Conservation (phyloP, 2,113 vertebrate species). For the Larimichthys polyactis region DNA sequence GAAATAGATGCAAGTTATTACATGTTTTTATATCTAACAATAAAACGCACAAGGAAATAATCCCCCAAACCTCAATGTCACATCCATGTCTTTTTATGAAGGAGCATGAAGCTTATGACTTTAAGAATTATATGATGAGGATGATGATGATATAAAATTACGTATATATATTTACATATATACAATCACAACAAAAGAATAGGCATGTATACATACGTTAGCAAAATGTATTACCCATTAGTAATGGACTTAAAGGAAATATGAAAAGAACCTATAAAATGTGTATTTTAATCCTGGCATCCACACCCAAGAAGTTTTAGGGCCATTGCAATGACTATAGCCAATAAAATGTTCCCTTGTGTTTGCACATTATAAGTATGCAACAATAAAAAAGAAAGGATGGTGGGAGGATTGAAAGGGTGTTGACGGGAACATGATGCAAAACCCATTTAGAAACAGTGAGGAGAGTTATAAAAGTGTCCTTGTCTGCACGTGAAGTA, state of each 20-base stretch:
- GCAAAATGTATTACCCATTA: background rate
- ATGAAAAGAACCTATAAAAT: constrained; percentile 13
- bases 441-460: constrained; percentile 5
- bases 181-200: background rate
- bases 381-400: constrained; percentile 52
- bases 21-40: too few species aligned
- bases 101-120: background rate
- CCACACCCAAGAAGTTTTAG: constrained; percentile 59
- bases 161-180: too few species aligned
- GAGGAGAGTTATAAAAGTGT: constrained; percentile 44
- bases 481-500: constrained; percentile 1
- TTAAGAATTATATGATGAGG: background rate
- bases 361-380: constrained; percentile 37
- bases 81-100: background rate
- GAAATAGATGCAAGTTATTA: background rate
- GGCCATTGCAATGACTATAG: constrained; percentile 40
- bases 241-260: background rate
- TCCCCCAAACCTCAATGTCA: background rate
- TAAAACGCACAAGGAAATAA: constrained; percentile 11
- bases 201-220: background rate
- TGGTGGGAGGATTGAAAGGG: constrained; percentile 25
- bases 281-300: constrained; percentile 5
- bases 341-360: constrained; percentile 55
- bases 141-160: background rate
- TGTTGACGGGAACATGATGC: constrained; percentile 51